phyloP scores from a whole-genome alignment of 2,113 vertebrate genomes.

The Rhineura floridana region DNA sequence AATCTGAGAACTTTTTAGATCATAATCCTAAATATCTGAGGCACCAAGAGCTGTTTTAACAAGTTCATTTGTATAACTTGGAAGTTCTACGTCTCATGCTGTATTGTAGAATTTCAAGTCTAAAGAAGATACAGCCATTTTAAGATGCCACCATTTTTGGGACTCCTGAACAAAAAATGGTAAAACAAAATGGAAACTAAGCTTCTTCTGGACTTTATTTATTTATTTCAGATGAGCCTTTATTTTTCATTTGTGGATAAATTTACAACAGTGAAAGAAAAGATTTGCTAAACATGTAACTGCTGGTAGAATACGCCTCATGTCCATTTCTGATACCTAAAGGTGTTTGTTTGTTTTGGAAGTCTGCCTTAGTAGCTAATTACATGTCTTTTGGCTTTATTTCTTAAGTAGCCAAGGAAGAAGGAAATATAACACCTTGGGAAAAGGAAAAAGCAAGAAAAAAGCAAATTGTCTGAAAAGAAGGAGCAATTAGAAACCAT shows the following conservation, averaged over 20 bases:
- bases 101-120: constrained; percentile 48
- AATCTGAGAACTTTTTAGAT: constrained; percentile 13
- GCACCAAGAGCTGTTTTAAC: constrained; percentile 42
- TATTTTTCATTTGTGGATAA: constrained; percentile 62
- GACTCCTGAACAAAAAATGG: constrained; percentile 61
- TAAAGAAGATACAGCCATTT: constrained; percentile 21
- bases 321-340: constrained; percentile 36
- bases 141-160: constrained; percentile 50
- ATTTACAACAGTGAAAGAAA: constrained; percentile 45
- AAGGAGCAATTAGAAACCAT: background rate
- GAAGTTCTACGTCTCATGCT: constrained; percentile 44
- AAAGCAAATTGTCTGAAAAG: constrained; percentile 16
- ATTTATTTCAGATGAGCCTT: constrained; percentile 60
- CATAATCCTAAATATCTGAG: constrained; percentile 12
- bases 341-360: too few species aligned
- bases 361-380: background rate
- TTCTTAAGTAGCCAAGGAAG: constrained; percentile 41
- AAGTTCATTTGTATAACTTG: constrained; percentile 48
- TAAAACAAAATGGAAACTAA: constrained; percentile 49
- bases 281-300: constrained; percentile 45
- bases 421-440: constrained; percentile 8
- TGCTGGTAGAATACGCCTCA: constrained; percentile 10
- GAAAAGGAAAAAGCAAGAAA: accelerated
- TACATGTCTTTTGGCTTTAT: constrained; percentile 35
- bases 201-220: constrained; percentile 55